Conservation (phyloP, 2,888 invertebrate species). For the Stenoptilia bipunctidactyla region DNA sequence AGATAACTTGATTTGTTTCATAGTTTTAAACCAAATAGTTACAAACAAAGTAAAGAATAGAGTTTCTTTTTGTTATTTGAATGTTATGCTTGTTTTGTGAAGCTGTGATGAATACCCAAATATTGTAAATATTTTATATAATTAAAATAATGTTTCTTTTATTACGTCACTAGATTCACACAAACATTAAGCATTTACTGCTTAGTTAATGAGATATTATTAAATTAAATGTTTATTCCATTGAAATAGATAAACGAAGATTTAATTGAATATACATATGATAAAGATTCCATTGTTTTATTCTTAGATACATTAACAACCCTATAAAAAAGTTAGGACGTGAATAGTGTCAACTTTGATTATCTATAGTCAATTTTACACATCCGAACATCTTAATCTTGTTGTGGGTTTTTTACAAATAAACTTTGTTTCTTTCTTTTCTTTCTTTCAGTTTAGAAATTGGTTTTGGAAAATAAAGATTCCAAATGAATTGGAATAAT, state of each 20-base stretch:
- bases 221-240: slow-evolving; percentile 67
- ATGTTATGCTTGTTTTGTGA: slow-evolving; percentile 68
- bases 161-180: slow-evolving; percentile 62
- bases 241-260: slow-evolving; percentile 62
- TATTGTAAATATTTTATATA: slow-evolving; percentile 67
- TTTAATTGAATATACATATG: slow-evolving; percentile 55
- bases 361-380: too few species aligned
- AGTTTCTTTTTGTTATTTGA: slow-evolving; percentile 59
- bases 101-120: slow-evolving; percentile 70
- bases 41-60: slow-evolving; percentile 11
- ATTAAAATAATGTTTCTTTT: slow-evolving; percentile 55
- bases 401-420: too few species aligned
- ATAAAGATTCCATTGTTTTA: slow-evolving; percentile 27
- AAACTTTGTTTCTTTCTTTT: too few species aligned
- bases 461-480: too few species aligned
- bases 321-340: too few species aligned
- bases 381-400: too few species aligned
- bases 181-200: slow-evolving; percentile 56
- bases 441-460: too few species aligned
- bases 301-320: slow-evolving; percentile 30
- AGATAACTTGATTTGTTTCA: slow-evolving; percentile 31
- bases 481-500: too few species aligned
- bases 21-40: slow-evolving; percentile 44
- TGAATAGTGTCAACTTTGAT: too few species aligned
- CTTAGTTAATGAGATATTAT: slow-evolving; percentile 50